These are phyloP conservation scores for Stenopsyche tienmushanensis DNA, from an alignment of 1,140 invertebrate genomes.

Conservation along the genomic window DNA sequence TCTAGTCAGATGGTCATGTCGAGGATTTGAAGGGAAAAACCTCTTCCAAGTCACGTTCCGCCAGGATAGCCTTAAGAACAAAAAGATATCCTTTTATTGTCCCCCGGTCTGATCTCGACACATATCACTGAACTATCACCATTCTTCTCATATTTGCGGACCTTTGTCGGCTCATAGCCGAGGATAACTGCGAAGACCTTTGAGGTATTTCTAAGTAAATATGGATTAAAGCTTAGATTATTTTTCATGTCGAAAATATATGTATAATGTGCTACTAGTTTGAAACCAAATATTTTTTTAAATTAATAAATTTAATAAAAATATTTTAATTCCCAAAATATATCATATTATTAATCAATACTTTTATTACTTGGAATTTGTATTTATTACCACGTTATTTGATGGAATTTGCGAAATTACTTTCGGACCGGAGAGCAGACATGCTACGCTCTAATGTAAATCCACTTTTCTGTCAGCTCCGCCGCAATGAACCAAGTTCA, in stretches of 20 bases:
- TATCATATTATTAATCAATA: too few species aligned
- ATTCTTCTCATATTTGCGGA: background rate
- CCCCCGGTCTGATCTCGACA: background rate
- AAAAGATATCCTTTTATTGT: conserved; percentile 14
- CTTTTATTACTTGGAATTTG: too few species aligned
- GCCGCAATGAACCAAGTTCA: too few species aligned
- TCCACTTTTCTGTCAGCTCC: too few species aligned
- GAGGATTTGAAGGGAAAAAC: conserved; percentile 4
- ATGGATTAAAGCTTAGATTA: too few species aligned
- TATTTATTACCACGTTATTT: too few species aligned
- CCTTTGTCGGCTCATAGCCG: background rate
- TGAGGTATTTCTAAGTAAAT: too few species aligned
- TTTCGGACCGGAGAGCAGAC: too few species aligned
- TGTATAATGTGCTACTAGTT: too few species aligned
- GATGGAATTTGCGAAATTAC: too few species aligned
- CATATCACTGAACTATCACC: background rate
- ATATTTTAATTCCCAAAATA: background rate
- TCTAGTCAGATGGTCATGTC: background rate
- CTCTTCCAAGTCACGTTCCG: conserved; percentile 9
- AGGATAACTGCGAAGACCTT: background rate
- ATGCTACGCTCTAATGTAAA: too few species aligned
- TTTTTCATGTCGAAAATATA: too few species aligned
- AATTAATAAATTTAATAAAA: background rate
- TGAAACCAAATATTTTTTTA: background rate
- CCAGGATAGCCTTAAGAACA: conserved; percentile 9